Percentiles rank a stretch among this genome's conserved stretches.
Conservation (phyloP, 2,797 vertebrate species). For the Tragopan temminckii region DNA sequence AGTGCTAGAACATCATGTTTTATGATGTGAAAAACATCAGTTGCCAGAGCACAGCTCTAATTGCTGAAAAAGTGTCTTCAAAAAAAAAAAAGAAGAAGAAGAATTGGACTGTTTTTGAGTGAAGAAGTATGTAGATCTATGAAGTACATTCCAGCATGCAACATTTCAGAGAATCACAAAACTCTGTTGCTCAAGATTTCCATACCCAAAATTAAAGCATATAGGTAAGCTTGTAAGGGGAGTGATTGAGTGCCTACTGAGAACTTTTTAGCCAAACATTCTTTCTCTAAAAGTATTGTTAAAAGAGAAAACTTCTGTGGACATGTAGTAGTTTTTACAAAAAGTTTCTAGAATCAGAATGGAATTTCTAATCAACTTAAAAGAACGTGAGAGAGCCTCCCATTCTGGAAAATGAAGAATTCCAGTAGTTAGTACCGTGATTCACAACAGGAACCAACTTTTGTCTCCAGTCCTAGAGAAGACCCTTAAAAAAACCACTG, state of each 20-base stretch:
- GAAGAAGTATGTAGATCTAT: neutral
- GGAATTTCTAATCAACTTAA: neutral
- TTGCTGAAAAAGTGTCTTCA: constrained; percentile 23
- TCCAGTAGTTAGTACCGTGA: neutral
- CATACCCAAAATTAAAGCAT: neutral
- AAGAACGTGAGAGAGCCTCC: neutral
- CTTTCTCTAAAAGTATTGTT: neutral
- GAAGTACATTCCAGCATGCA: neutral
- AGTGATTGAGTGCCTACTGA: neutral
- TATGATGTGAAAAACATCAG: constrained; percentile 49
- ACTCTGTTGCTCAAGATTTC: neutral
- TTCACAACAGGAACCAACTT: neutral
- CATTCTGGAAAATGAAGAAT: neutral
- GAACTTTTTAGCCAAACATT: neutral
- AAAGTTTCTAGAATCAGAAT: neutral
- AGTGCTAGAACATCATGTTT: constrained; percentile 37
- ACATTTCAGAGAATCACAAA: neutral
- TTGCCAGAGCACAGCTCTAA: neutral
- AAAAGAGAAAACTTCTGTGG: neutral
- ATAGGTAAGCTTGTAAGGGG: neutral
- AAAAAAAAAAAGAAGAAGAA: neutral
- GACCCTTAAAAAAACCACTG: neutral
- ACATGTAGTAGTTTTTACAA: neutral
- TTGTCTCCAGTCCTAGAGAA: neutral
- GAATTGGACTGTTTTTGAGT: neutral